Evolutionary conservation across 1,140 invertebrate species (phyloP), one percentile per base, ranked within the genome.

Genomic region (Drosophila hydei): DNA sequence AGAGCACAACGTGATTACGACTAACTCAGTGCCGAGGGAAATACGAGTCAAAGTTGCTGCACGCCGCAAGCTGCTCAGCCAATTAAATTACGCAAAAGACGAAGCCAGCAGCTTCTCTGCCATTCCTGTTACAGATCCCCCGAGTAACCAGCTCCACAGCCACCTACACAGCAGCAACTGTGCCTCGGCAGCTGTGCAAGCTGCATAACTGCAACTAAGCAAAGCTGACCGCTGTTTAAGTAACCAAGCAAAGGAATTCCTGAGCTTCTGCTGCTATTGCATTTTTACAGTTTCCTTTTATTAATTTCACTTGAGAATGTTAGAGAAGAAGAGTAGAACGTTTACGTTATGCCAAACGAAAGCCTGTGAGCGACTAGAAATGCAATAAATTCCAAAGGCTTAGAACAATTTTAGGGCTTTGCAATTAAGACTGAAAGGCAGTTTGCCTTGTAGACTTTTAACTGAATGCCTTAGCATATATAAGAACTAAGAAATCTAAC

Each of bases 31-130:
- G 23, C 7, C 54, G n/a, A 27, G 97, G 94, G 92, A 97, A 97
- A 18, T 97, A 97, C 70, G 98, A 92, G 16, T 94, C 93, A 47
- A 98, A 92, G 92, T 97, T 97, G 92, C 98, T 97, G 91, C 96
- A 96, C 36, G 96, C 92, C 58, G 25, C 25, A 3, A 6, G 3
- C 3, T 5, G 97, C 92, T 63, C 16, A 58, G 47, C 55, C 70
- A 85, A 87, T 80, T 71, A 72, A 52, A 64, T 40, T 74, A 63
- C 55, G 47, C 9, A 59, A 68, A 62, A 50, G 40, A 19, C 18
- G 3, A 21, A 61, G 21, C n/a, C 19, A 5, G 40, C 27, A 21
- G 33, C 47, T 5, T 27, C 47, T 8, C 7, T 27, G 45, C 36
- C 42, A 11, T 21, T 18, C 36, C 40, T 47, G 16, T 30, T 33